Evolutionary conservation across 2,888 invertebrate genomes (phyloP).

Genomic region (Leptopterna dolabrata): DNA sequence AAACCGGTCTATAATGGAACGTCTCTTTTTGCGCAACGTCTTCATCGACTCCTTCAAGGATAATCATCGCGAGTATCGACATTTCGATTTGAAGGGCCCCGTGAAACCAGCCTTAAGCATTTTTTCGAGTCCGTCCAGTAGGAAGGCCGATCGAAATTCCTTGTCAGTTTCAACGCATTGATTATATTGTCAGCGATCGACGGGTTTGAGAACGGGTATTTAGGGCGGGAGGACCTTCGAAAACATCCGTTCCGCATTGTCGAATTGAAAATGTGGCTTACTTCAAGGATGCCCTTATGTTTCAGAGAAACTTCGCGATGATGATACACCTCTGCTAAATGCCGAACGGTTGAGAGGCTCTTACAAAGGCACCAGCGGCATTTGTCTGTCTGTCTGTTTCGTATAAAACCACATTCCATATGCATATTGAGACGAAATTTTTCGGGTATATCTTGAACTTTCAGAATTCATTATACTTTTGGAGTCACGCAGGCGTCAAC

Average conservation of each 20-base stretch:
- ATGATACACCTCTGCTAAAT: too few species aligned
- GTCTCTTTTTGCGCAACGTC: conserved; percentile 24
- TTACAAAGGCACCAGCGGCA: too few species aligned
- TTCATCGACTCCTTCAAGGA: background rate
- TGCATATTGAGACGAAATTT: too few species aligned
- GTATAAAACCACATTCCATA: too few species aligned
- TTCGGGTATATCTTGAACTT: too few species aligned
- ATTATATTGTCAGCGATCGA: conserved; percentile 23
- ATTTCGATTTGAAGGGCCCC: background rate
- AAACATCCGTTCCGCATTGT: conserved; percentile 6
- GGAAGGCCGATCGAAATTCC: conserved; percentile 1
- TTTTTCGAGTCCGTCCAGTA: background rate
- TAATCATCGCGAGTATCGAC: background rate
- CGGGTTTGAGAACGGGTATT: background rate
- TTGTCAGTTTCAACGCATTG: background rate
- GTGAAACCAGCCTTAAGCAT: background rate
- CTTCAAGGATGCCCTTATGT: too few species aligned
- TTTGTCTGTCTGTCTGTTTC: too few species aligned
- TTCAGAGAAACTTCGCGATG: too few species aligned
- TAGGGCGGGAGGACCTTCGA: background rate
- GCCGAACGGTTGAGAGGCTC: too few species aligned
- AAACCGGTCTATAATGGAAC: conserved; percentile 21
- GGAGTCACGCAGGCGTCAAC: too few species aligned
- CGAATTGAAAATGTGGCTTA: background rate
- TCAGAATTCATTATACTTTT: too few species aligned